A percentile compares a stretch with the other conserved stretches of the same genome.
Conservation (phyloP, 2,888 invertebrate genomes). For the Mactromeris polynyma region DNA sequence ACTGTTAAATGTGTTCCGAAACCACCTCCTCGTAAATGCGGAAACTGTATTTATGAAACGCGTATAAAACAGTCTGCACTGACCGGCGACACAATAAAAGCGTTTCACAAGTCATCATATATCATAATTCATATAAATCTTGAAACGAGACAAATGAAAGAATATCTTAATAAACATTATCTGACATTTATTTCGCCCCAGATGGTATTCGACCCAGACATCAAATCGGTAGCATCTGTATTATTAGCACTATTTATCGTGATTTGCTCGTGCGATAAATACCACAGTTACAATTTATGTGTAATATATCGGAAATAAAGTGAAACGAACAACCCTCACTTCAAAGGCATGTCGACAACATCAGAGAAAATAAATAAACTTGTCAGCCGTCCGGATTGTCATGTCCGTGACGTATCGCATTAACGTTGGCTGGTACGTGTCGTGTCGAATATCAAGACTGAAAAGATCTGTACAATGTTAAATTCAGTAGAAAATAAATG, state of each 20-base stretch:
- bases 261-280: not conserved
- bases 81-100: too few species aligned
- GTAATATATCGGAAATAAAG: not conserved
- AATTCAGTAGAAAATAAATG: too few species aligned
- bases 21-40: too few species aligned
- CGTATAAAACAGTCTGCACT: too few species aligned
- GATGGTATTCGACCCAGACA: not conserved
- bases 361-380: not conserved
- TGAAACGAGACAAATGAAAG: not conserved
- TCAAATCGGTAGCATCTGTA: not conserved
- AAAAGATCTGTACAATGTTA: not conserved
- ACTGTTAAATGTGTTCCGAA: too few species aligned
- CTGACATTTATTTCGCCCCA: not conserved
- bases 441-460: not conserved
- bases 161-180: not conserved
- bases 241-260: not conserved
- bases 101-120: too few species aligned
- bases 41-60: too few species aligned
- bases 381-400: not conserved
- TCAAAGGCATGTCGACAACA: not conserved
- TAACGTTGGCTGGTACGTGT: not conserved
- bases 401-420: not conserved
- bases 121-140: too few species aligned
- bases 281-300: not conserved
- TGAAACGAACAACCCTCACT: not conserved